Evolutionary conservation across 2,797 vertebrate genomes (phyloP).

Genomic region (Poecile montanus): DNA sequence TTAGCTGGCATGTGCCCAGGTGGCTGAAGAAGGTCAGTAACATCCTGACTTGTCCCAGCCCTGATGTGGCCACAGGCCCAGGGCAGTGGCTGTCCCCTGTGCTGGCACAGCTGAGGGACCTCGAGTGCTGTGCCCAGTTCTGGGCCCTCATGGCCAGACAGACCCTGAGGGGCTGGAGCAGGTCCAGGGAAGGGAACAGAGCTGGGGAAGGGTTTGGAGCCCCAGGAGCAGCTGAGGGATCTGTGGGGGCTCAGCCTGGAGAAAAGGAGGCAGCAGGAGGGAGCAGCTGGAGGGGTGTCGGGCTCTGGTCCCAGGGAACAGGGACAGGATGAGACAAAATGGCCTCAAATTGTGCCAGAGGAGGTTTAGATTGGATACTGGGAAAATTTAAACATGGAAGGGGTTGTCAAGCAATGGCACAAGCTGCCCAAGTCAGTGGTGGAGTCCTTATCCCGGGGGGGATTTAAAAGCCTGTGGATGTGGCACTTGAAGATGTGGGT

Average conservation of each 20-base stretch:
- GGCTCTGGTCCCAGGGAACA: not conserved
- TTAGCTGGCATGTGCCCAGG: not conserved
- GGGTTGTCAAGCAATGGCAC: not conserved
- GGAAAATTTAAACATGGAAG: too few relatives aligned
- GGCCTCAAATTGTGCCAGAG: not conserved
- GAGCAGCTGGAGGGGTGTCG: too few relatives aligned
- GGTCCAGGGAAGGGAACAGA: not conserved
- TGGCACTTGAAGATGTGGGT: too few relatives aligned
- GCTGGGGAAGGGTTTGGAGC: too few relatives aligned
- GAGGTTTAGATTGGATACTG: too few relatives aligned
- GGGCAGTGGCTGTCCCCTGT: not conserved
- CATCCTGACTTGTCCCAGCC: not conserved
- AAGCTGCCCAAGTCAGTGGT: not conserved
- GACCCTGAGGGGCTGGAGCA: not conserved
- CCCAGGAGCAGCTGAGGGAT: not conserved
- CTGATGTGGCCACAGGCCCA: not conserved
- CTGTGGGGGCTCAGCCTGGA: not conserved
- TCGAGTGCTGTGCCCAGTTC: not conserved
- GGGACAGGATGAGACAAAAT: not conserved
- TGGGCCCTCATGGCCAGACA: not conserved
- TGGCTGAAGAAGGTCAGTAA: not conserved
- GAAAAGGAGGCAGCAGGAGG: not conserved
- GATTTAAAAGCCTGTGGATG: not conserved
- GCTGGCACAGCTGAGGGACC: not conserved
- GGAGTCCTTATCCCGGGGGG: not conserved